Evolutionary conservation across 2,888 invertebrate species (phyloP).

Genomic region (Phyto melanocephala): DNA sequence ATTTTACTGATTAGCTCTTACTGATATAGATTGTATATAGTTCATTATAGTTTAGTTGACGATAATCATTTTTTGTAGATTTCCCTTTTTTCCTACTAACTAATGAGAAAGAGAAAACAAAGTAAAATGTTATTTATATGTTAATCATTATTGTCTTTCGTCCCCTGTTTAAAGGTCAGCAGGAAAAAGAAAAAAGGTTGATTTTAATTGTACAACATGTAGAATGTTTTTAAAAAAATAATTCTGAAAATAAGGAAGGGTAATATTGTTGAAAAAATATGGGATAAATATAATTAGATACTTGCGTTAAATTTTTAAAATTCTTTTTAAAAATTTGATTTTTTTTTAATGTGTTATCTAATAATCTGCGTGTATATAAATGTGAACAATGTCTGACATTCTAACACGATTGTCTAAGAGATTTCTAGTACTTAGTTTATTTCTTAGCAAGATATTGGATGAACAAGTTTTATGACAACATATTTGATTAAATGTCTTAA

Average conservation of each 20-base stretch:
- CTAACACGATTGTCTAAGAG: background rate
- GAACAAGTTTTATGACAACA: background rate
- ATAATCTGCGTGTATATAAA: background rate
- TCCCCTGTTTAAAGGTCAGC: background rate
- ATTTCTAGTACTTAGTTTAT: background rate
- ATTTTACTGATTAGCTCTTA: constrained; percentile 40
- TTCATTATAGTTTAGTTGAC: constrained; percentile 54
- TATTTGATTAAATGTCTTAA: background rate
- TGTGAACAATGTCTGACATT: background rate
- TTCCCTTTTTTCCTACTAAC: background rate
- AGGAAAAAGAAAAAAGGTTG: background rate
- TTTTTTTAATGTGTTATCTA: background rate
- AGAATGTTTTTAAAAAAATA: background rate
- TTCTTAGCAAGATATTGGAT: background rate
- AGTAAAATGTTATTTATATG: constrained; percentile 46
- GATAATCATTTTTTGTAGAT: constrained; percentile 48
- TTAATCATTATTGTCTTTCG: constrained; percentile 28
- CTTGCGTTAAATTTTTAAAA: constrained; percentile 3
- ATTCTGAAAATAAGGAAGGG: background rate
- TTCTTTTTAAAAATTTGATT: background rate
- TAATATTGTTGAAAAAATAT: background rate
- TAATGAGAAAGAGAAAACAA: background rate
- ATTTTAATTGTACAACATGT: background rate
- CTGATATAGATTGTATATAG: constrained; percentile 53
- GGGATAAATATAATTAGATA: constrained; percentile 1